phyloP scores from a whole-genome alignment of 2,888 invertebrate genomes.

The Melieria picta region DNA sequence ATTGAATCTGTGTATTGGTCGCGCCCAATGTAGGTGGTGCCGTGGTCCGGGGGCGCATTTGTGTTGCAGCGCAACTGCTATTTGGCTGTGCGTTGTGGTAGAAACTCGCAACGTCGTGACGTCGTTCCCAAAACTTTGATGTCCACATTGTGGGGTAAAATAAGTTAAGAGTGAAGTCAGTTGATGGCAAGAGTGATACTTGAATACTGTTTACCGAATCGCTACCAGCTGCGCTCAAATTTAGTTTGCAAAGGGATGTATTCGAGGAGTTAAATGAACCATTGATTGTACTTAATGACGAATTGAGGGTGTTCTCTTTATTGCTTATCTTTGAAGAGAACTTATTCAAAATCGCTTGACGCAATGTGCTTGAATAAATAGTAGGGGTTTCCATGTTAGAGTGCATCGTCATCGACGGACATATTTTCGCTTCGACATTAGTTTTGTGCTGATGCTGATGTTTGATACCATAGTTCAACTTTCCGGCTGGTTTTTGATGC shows the following conservation, averaged over 20 bases:
- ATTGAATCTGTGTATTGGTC: no score
- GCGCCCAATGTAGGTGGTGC: constrained; percentile 1
- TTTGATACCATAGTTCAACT: constrained; percentile 6
- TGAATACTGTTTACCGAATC: background rate
- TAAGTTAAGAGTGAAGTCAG: constrained; percentile 3
- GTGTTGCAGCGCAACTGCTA: constrained; percentile 2
- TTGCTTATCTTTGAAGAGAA: constrained; percentile 51
- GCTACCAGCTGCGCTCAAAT: constrained; percentile 48
- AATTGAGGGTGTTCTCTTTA: constrained; percentile 59
- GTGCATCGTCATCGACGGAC: constrained; percentile 33
- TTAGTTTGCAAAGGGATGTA: constrained; percentile 52
- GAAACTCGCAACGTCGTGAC: constrained; percentile 41
- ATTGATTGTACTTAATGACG: constrained; percentile 49
- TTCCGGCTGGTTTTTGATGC: constrained; percentile 1
- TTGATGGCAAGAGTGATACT: no score
- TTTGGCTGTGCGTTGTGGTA: background rate
- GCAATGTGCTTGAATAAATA: constrained; percentile 48
- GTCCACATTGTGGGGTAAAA: constrained; percentile 25
- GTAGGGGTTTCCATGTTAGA: constrained; percentile 45
- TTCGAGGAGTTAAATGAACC: constrained; percentile 52
- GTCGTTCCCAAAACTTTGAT: constrained; percentile 59
- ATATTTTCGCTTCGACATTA: constrained; percentile 18
- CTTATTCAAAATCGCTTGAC: constrained; percentile 50
- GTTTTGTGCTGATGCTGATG: constrained; percentile 32
- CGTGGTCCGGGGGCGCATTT: background rate